These are phyloP conservation scores for Cordylochernes scorpioides DNA, from an alignment of 2,888 invertebrate species.

Conservation along the genomic window DNA sequence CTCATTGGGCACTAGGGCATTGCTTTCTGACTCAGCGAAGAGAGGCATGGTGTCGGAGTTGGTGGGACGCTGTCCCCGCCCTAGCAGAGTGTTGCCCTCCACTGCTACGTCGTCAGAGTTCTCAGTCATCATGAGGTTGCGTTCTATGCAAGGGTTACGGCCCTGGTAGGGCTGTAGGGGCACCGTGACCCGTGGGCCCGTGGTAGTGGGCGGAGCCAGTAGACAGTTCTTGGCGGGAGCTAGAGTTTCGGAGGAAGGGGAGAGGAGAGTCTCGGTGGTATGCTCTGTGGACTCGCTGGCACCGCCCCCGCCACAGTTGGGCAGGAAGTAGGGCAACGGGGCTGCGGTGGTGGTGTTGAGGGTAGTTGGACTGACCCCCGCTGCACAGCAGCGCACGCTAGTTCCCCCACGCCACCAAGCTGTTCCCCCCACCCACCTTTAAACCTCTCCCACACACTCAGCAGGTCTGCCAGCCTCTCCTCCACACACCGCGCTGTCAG, in stretches of 20 bases:
- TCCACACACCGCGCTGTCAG: conserved; percentile 35
- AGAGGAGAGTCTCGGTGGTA: conserved; percentile 33
- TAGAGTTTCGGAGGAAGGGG: conserved; percentile 13
- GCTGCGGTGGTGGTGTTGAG: conserved; percentile 5
- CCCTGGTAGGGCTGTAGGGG: conserved; percentile 52
- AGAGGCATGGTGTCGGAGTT: conserved; percentile 18
- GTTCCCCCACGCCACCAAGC: conserved; percentile 23
- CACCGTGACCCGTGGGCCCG: conserved; percentile 16
- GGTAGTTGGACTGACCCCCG: conserved; percentile 18
- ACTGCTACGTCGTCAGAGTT: conserved; percentile 27
- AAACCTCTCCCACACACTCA: conserved; percentile 29
- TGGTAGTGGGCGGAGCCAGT: no score
- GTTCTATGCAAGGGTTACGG: conserved; percentile 48
- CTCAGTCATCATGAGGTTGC: conserved; percentile 37
- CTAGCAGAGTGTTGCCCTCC: conserved; percentile 21
- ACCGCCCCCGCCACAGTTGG: conserved; percentile 14
- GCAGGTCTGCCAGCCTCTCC: conserved; percentile 17
- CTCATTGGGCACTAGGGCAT: conserved; percentile 27
- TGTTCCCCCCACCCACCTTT: conserved; percentile 17
- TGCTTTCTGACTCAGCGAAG: conserved; percentile 17
- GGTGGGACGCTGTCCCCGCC: conserved; percentile 15
- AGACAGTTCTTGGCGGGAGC: conserved; percentile 5
- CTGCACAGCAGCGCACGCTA: conserved; percentile 29
- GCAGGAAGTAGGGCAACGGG: conserved; percentile 2
- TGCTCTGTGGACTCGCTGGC: conserved; percentile 22